Conservation (phyloP, 2,113 vertebrate genomes). For the Rhizomys pruinosus region DNA sequence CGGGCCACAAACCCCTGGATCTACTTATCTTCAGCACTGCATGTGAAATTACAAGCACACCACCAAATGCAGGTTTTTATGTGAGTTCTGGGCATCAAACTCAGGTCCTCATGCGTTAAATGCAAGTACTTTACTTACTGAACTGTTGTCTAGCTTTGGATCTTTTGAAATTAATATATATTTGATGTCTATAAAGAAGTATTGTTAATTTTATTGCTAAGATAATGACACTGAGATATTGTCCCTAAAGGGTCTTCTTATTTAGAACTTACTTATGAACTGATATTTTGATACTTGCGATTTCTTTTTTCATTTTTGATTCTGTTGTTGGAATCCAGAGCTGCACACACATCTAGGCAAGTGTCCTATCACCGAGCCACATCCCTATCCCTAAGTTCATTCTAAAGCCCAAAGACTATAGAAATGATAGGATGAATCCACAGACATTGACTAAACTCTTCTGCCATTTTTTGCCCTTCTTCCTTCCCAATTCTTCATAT, state of each 20-base stretch:
- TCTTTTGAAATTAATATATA: too few relatives aligned
- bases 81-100: too few relatives aligned
- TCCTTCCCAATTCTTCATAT: neutral
- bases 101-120: too few relatives aligned
- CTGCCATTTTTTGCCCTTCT: neutral
- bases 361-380: neutral
- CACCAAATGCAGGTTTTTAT: too few relatives aligned
- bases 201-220: too few relatives aligned
- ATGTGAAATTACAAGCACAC: too few relatives aligned
- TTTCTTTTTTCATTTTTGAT: neutral
- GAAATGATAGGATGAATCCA: neutral
- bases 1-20: too few relatives aligned
- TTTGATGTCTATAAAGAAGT: too few relatives aligned
- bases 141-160: too few relatives aligned
- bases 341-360: neutral
- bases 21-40: too few relatives aligned
- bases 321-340: too few relatives aligned
- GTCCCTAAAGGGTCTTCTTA: neutral
- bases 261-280: constrained; percentile 8
- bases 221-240: neutral
- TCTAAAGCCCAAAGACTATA: neutral
- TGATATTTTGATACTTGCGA: neutral
- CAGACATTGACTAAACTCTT: neutral
- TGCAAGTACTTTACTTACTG: too few relatives aligned
- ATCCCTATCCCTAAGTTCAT: neutral